Base-by-base conservation (phyloP, 2,113 vertebrate genomes). In the Neogale vison region DNA sequence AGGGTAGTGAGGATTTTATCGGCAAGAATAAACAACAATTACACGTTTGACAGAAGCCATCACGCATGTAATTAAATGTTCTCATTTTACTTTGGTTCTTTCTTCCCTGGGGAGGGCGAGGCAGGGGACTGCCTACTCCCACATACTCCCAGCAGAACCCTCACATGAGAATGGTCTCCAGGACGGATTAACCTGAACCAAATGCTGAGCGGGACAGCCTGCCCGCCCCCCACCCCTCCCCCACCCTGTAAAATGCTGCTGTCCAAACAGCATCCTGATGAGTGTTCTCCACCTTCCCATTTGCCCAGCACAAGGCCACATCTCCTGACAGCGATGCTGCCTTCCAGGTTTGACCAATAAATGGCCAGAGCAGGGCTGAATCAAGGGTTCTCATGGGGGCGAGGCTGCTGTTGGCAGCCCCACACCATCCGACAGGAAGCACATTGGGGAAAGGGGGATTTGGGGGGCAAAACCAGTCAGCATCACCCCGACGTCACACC, bases 1-100 rank as follows among this genome's bases (percentile, higher is more conserved):
- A 97, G 50, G 84, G 57, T 9, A 13, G 69, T 96, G 92, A 95
- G 90, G 57, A 17, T 31, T 81, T 42, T 39, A 90, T 29, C 15
- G 61, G 34, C 8, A 0, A 42, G 34, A 77, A 95, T 45, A 61
- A 77, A 63, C 3, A 81, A 23, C 9, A n/a, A 59, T 69, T 5
- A 83, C 26, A 59, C n/a, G 26, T 21, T 55, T 34, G 20, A 57
- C 6, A 36, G 7, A 45, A 50, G 81, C 69, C 52, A 6, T n/a
- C 20, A 65, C 4, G 23, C 7, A 45, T 20, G 4, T 11, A 20
- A 34, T 14, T 20, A 57, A 21, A 52, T 14, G 18, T 67, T 91
- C 93, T 67, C 31, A 34, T 36, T 18, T 79, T 26, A 67, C 21
- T 36, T 31, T 15, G 29, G 29, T 36, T 90, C 59, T 90, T 59